Percentiles rank a stretch among this genome's conserved stretches.
Conservation (phyloP, 2,113 vertebrate genomes). For the Ardeotis arabs region DNA sequence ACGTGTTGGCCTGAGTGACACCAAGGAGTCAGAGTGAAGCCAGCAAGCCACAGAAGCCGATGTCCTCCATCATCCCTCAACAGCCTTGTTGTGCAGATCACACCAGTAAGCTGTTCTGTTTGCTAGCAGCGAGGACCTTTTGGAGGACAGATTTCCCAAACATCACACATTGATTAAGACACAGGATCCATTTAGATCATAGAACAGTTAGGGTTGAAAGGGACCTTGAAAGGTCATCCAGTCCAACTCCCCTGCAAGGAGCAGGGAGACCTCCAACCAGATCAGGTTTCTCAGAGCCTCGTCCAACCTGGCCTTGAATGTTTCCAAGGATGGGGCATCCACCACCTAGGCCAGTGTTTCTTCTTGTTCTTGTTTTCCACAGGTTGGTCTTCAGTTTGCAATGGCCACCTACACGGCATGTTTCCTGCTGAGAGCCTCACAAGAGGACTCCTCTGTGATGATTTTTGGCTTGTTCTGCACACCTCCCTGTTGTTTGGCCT, state of each 20-base stretch:
- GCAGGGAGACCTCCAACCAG: too few relatives aligned
- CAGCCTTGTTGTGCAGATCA: accelerated
- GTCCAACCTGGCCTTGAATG: too few relatives aligned
- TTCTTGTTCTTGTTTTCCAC: background rate
- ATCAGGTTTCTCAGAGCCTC: too few relatives aligned
- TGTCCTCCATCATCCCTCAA: background rate
- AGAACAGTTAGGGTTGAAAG: too few relatives aligned
- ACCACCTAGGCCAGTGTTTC: too few relatives aligned
- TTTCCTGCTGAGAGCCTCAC: background rate
- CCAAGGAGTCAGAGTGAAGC: background rate
- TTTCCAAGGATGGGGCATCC: too few relatives aligned
- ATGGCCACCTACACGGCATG: background rate
- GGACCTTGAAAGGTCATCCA: too few relatives aligned
- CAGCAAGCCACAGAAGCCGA: background rate
- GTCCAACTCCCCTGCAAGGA: too few relatives aligned
- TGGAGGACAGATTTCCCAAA: background rate
- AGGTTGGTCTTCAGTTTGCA: background rate
- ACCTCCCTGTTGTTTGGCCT: background rate
- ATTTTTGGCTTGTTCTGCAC: background rate
- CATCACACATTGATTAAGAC: background rate
- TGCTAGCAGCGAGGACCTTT: background rate
- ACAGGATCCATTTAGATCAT: too few relatives aligned
- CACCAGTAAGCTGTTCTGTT: background rate
- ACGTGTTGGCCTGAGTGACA: background rate
- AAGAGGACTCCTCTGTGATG: background rate